These are phyloP conservation scores for Dolichotis patagonum DNA, from an alignment of 2,113 vertebrate genomes.

Conservation along the genomic window DNA sequence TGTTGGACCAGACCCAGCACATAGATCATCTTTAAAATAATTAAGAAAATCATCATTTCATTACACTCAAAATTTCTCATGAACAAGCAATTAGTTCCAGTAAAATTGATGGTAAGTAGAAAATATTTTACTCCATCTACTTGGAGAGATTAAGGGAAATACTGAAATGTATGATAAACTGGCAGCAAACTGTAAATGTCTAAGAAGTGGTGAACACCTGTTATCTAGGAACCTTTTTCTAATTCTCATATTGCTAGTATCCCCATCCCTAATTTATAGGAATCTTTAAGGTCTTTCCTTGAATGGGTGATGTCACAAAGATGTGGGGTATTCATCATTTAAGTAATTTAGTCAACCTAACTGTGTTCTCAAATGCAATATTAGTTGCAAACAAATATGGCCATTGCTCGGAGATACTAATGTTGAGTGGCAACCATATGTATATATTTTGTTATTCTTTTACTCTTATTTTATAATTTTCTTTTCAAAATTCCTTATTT, in stretches of 20 bases:
- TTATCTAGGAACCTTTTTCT: not conserved
- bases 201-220: not conserved
- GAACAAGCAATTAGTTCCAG: not conserved
- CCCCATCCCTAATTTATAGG: not conserved
- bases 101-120: not conserved
- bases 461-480: not conserved
- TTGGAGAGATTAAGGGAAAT: conserved; percentile 4
- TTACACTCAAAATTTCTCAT: not conserved
- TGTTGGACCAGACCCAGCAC: not conserved
- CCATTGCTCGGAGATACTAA: not conserved
- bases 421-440: not conserved
- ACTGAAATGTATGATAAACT: not conserved
- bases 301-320: not conserved
- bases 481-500: conserved; percentile 33
- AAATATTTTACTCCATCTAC: not conserved
- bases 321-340: not conserved
- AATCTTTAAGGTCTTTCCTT: not conserved
- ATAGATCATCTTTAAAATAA: not conserved
- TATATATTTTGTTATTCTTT: not conserved
- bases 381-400: not conserved
- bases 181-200: conserved; percentile 46
- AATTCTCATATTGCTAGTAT: not conserved
- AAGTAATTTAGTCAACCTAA: not conserved
- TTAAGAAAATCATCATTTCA: not conserved
- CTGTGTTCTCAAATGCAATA: not conserved